These are phyloP conservation scores for Diloba caeruleocephala DNA, from an alignment of 2,888 invertebrate species.

Conservation along the genomic window DNA sequence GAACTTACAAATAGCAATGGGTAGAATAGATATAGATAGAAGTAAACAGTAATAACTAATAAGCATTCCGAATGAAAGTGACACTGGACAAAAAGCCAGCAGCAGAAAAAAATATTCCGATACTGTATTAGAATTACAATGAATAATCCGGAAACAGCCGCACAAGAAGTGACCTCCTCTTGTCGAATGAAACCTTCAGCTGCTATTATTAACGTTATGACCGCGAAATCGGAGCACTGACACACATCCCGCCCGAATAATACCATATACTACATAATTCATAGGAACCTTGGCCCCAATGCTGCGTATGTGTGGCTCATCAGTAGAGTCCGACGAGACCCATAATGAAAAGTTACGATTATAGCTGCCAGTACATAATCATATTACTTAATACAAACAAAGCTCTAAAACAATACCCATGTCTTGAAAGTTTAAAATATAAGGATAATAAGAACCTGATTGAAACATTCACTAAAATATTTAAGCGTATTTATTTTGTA, in stretches of 20 bases:
- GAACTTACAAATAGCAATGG: neutral
- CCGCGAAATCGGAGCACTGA: conserved; percentile 86
- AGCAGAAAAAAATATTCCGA: conserved; percentile 26
- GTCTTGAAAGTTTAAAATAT: neutral
- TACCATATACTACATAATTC: conserved; percentile 88
- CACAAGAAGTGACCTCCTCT: conserved; percentile 80
- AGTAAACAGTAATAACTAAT: no score
- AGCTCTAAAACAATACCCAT: neutral
- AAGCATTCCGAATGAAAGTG: conserved; percentile 13
- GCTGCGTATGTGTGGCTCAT: conserved; percentile 64
- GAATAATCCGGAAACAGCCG: conserved; percentile 77
- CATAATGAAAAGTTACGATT: conserved; percentile 48
- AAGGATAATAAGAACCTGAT: neutral
- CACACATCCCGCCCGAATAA: conserved; percentile 85
- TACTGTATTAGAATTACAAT: conserved; percentile 55
- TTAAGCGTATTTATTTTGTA: no score
- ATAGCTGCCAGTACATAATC: conserved; percentile 15
- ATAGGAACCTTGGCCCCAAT: conserved; percentile 86
- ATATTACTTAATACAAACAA: conserved; percentile 15
- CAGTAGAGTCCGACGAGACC: conserved; percentile 53
- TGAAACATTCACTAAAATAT: neutral
- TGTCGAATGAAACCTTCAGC: conserved; percentile 83
- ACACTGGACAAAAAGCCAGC: conserved; percentile 20
- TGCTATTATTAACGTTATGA: conserved; percentile 83
- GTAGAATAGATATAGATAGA: neutral